phyloP scores from a whole-genome alignment of 2,888 invertebrate species.

The Pristionchus mayeri region DNA sequence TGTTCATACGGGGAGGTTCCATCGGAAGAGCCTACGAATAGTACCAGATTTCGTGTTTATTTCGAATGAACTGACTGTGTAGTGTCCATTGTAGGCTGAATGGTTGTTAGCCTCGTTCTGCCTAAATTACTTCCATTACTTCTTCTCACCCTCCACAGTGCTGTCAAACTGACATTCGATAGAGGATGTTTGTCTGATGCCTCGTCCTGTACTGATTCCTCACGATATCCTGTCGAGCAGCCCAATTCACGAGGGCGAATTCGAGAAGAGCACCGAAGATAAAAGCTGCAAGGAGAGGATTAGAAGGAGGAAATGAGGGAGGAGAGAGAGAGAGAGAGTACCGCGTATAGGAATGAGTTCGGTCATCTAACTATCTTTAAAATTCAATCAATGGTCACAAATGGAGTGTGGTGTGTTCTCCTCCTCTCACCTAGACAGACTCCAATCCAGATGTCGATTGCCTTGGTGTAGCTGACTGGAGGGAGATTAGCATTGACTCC shows the following conservation, averaged over 20 bases:
- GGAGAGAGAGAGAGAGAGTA: too few species aligned
- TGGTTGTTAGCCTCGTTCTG: conserved; percentile 11
- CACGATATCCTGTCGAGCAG: conserved; percentile 48
- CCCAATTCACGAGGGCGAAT: conserved; percentile 51
- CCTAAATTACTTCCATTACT: background rate
- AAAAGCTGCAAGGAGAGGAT: conserved; percentile 41
- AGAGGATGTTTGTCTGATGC: conserved; percentile 27
- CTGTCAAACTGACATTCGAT: conserved; percentile 42
- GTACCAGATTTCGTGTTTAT: background rate
- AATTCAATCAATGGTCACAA: too few species aligned
- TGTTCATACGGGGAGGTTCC: conserved; percentile 46
- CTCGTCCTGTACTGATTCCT: conserved; percentile 30
- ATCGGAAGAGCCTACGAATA: background rate
- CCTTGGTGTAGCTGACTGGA: conserved; percentile 51
- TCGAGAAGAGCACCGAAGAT: conserved; percentile 51
- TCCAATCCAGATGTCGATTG: conserved; percentile 51
- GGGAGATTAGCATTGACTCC: conserved; percentile 54
- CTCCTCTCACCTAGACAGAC: conserved; percentile 49
- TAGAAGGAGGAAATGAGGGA: background rate
- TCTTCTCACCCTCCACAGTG: background rate
- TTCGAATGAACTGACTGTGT: background rate
- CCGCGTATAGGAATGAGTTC: too few species aligned
- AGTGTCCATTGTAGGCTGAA: conserved; percentile 18
- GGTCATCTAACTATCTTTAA: too few species aligned
- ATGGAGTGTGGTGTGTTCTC: too few species aligned